Conservation (phyloP, 2,113 vertebrate species). For the Mohoua ochrocephala region DNA sequence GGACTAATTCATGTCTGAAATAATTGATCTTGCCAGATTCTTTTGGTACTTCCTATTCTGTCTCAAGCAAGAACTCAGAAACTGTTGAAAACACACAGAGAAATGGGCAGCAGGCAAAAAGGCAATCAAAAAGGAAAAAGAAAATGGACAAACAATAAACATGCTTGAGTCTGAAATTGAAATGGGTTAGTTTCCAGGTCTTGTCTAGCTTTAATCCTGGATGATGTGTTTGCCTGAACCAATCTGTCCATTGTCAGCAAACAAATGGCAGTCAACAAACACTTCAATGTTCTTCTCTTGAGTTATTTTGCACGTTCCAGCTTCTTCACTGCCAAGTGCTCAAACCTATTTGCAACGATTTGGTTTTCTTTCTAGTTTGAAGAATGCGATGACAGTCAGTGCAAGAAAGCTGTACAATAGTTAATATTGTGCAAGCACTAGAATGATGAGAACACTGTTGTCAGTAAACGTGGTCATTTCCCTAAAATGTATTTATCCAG, state of each 20-base stretch:
- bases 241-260: background rate
- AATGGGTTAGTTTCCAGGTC: background rate
- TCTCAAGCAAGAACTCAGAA: background rate
- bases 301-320: background rate
- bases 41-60: background rate
- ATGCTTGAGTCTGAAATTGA: background rate
- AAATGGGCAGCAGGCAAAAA: background rate
- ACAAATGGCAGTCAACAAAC: background rate
- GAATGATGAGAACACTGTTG: background rate
- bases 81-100: background rate
- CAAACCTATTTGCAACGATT: background rate
- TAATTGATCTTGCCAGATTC: background rate
- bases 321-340: background rate
- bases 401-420: background rate
- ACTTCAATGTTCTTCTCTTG: background rate
- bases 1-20: background rate
- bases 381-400: background rate
- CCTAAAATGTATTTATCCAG: background rate
- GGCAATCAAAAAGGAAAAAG: background rate
- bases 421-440: conserved; percentile 17
- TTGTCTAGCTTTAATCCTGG: background rate
- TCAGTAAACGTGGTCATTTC: background rate
- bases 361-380: background rate
- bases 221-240: background rate
- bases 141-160: background rate